phyloP scores from a whole-genome alignment of 2,797 vertebrate genomes.

The Eulemur rubriventer region DNA sequence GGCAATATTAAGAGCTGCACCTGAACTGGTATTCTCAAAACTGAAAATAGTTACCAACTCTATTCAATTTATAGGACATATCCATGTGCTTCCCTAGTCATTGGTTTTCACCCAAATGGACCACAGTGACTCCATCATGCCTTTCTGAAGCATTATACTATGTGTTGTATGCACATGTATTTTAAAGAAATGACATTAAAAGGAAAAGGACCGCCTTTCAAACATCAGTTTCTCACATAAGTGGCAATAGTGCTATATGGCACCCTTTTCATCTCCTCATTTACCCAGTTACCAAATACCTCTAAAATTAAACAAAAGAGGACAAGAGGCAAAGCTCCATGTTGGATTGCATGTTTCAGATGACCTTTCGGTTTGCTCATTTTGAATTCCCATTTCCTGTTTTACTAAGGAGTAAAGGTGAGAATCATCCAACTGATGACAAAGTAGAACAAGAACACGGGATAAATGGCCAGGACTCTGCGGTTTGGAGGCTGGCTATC shows the following conservation, averaged over 20 bases:
- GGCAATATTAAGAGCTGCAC: conserved; percentile 77
- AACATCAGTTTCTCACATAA: conserved; percentile 55
- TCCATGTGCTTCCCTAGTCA: conserved; percentile 21
- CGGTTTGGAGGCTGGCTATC: conserved; percentile 96
- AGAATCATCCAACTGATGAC: conserved; percentile 99
- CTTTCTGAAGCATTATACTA: conserved; percentile 35
- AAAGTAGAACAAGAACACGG: conserved; percentile 98
- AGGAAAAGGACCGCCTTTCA: conserved; percentile 54
- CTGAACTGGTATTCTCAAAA: conserved; percentile 63
- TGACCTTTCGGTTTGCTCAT: conserved; percentile 39
- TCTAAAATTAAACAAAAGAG: conserved; percentile 65
- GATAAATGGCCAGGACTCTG: conserved; percentile 95
- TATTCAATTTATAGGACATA: conserved; percentile 23
- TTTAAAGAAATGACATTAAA: conserved; percentile 61
- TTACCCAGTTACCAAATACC: conserved; percentile 65
- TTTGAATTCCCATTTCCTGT: conserved; percentile 40
- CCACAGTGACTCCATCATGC: conserved; percentile 7
- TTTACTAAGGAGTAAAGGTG: conserved; percentile 91
- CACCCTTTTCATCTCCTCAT: conserved; percentile 73
- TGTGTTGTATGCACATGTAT: background rate
- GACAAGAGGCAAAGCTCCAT: conserved; percentile 66
- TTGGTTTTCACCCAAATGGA: background rate
- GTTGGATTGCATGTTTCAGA: conserved; percentile 56
- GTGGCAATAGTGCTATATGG: conserved; percentile 52
- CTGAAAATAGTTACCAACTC: conserved; percentile 55